phyloP scores from a whole-genome alignment of 2,113 vertebrate genomes.

The Clarias magur region DNA sequence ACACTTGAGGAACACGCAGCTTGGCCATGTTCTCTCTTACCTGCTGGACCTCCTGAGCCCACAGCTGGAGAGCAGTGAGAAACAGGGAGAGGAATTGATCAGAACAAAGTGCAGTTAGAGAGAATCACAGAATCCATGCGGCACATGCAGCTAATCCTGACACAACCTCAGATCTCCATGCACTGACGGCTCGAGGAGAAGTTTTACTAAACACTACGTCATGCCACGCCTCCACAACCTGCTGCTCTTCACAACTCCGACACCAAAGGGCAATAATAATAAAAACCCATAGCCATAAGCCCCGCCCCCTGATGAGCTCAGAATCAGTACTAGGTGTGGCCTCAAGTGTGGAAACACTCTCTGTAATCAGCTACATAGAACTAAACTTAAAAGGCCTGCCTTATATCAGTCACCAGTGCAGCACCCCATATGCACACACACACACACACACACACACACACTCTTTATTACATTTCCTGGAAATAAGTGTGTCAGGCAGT shows the following conservation, averaged over 20 bases:
- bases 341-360: neutral
- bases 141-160: neutral
- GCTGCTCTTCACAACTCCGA: too few relatives aligned
- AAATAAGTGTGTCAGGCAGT: too few relatives aligned
- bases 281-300: neutral
- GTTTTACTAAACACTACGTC: too few relatives aligned
- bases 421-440: too few relatives aligned
- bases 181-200: too few relatives aligned
- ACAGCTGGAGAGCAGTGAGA: conserved; percentile 89
- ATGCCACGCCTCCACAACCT: too few relatives aligned
- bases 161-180: neutral
- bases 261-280: too few relatives aligned
- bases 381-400: neutral
- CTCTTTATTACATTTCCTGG: too few relatives aligned
- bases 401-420: neutral
- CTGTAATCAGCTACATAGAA: neutral
- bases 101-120: conserved; percentile 51
- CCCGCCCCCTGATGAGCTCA: neutral
- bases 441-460: neutral
- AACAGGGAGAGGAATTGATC: conserved; percentile 71
- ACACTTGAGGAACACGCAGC: neutral
- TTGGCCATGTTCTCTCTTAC: conserved; percentile 70
- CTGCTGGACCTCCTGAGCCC: conserved; percentile 93
- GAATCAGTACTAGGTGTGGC: neutral
- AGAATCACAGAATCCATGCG: conserved; percentile 25